A percentile compares a stretch with the other conserved stretches of the same genome.
Evolutionary conservation across 30 jellyfish, hydroid and myxozoan genomes (phyloP).

Genomic region (Hydractinia symbiolongicarpus): DNA sequence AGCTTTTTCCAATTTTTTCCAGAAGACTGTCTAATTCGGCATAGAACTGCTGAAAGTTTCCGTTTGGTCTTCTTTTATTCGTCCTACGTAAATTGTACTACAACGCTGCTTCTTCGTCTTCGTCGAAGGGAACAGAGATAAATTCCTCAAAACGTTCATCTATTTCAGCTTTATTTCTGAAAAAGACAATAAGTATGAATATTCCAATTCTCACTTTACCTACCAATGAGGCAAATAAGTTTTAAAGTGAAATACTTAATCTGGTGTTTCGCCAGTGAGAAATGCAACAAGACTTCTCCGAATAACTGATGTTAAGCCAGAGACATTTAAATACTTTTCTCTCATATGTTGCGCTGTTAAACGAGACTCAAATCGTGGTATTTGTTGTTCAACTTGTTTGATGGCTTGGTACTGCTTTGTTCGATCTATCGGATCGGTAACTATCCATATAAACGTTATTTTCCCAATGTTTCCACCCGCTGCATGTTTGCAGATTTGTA

Average conservation of each 20-base stretch:
- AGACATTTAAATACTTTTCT: neutral
- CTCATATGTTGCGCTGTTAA: neutral
- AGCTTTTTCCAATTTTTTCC: slow-evolving; percentile 35
- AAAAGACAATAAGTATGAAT: neutral
- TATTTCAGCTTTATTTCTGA: slow-evolving; percentile 4
- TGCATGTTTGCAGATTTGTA: neutral
- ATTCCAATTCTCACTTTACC: neutral
- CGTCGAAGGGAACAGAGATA: slow-evolving; percentile 19
- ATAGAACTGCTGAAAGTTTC: neutral
- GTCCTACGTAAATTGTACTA: neutral
- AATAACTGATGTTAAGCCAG: slow-evolving; percentile 5
- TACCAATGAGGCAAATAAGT: neutral
- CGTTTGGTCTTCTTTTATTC: neutral
- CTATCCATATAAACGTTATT: neutral
- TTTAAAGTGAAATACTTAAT: neutral
- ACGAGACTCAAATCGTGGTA: neutral
- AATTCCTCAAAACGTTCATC: slow-evolving; percentile 4
- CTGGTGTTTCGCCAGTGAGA: slow-evolving; percentile 6
- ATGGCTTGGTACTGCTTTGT: neutral
- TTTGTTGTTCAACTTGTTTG: neutral
- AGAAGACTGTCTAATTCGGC: neutral
- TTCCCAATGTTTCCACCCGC: slow-evolving; percentile 8
- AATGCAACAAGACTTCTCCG: neutral
- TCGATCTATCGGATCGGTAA: neutral
- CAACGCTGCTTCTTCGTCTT: neutral